Evolutionary conservation across 2,888 invertebrate genomes (phyloP).

Genomic region (Drosophila ezoana): DNA sequence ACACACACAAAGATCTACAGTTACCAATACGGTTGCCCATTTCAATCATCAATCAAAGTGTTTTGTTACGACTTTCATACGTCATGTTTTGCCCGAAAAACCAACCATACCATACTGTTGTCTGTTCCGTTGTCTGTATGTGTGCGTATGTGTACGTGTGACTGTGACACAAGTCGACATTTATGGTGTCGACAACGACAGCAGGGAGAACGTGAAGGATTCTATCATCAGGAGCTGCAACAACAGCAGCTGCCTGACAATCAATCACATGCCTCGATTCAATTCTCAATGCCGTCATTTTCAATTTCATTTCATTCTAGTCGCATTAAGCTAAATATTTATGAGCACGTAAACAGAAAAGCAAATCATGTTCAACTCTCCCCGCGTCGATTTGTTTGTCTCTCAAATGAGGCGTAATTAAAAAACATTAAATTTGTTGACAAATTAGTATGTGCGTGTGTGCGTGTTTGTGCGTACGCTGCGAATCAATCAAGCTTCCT

Average conservation of each 20-base stretch:
- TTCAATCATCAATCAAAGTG: constrained; percentile 78
- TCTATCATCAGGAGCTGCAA: constrained; percentile 27
- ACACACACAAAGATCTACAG: constrained; percentile 12
- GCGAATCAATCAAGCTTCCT: constrained; percentile 58
- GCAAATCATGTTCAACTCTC: not conserved
- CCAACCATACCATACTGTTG: constrained; percentile 30
- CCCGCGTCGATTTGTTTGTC: constrained; percentile 27
- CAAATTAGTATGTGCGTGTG: constrained; percentile 17
- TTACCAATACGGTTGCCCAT: constrained; percentile 38
- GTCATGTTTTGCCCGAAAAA: constrained; percentile 62
- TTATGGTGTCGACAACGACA: constrained; percentile 70
- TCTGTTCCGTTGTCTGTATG: constrained; percentile 19
- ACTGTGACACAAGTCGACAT: constrained; percentile 71
- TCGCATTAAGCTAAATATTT: constrained; percentile 64
- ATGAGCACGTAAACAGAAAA: constrained; percentile 46
- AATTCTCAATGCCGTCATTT: constrained; percentile 57
- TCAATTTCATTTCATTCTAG: constrained; percentile 53
- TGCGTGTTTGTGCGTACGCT: constrained; percentile 11
- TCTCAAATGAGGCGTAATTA: constrained; percentile 74
- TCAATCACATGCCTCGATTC: constrained; percentile 71
- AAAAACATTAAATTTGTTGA: constrained; percentile 63
- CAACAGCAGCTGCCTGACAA: constrained; percentile 52
- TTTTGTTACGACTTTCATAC: constrained; percentile 74
- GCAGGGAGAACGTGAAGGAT: constrained; percentile 46
- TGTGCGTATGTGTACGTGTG: constrained; percentile 31